Percentiles rank a stretch among this genome's conserved stretches.
phyloP scores from a whole-genome alignment of 2,797 vertebrate genomes.

The Gymnoscopelus microlampas region DNA sequence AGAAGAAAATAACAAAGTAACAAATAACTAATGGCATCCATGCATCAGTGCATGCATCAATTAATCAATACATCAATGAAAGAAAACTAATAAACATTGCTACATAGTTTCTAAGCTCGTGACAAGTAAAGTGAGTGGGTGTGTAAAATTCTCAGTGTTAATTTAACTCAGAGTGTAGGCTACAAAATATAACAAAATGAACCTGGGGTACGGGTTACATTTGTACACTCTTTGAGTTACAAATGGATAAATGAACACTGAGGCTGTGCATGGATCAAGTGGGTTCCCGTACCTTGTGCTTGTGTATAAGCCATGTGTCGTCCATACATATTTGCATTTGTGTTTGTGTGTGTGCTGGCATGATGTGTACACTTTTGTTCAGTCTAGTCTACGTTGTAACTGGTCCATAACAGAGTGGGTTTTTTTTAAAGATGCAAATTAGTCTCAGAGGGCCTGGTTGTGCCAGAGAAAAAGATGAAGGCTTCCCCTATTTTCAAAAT shows the following conservation, averaged over 20 bases:
- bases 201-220: slow-evolving; percentile 32
- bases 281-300: slow-evolving; percentile 28
- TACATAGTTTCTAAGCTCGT: no score
- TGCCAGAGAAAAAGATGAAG: neutral
- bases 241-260: slow-evolving; percentile 32
- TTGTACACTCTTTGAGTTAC: slow-evolving; percentile 32
- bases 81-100: no score
- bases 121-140: no score
- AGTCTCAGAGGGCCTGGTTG: neutral
- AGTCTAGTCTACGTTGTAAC: neutral
- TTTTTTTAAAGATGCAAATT: neutral
- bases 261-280: neutral
- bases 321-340: neutral
- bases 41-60: no score
- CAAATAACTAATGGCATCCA: no score
- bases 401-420: neutral
- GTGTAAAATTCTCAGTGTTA: no score
- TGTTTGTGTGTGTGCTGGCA: neutral
- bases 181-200: slow-evolving; percentile 73
- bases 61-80: no score
- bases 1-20: slow-evolving; percentile 21
- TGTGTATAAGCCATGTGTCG: neutral
- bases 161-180: slow-evolving; percentile 33
- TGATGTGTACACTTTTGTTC: neutral
- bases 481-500: no score